phyloP scores from a whole-genome alignment of 2,113 vertebrate genomes.

The Percina caprodes region DNA sequence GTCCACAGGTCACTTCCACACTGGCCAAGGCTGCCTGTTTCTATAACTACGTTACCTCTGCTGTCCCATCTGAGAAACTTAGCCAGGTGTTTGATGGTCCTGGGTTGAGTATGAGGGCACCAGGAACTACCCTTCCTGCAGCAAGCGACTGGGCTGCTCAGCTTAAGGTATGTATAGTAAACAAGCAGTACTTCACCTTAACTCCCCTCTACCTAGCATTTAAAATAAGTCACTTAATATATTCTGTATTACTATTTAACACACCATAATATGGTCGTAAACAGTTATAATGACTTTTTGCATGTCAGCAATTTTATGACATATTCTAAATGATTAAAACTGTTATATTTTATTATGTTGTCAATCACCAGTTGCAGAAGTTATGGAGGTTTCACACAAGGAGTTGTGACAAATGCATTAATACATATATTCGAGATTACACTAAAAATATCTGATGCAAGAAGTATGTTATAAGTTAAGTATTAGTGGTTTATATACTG shows the following conservation, averaged over 20 bases:
- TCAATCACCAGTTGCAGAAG: not conserved
- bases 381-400: not conserved
- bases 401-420: not conserved
- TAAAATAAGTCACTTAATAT: not conserved
- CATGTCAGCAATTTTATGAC: not conserved
- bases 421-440: not conserved
- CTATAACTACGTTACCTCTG: slow-evolving; percentile 84
- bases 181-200: not conserved
- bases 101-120: slow-evolving; percentile 46
- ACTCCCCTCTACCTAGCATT: not conserved
- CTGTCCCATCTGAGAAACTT: slow-evolving; percentile 84
- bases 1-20: slow-evolving; percentile 76
- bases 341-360: not conserved
- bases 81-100: slow-evolving; percentile 79
- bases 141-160: slow-evolving; percentile 81
- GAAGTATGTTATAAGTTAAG: not conserved
- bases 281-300: not conserved
- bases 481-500: not conserved
- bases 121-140: slow-evolving; percentile 29
- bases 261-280: not conserved
- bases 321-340: not conserved
- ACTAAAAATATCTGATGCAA: not conserved
- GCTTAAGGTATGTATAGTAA: slow-evolving; percentile 73
- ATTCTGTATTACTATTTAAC: not conserved
- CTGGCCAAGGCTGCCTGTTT: slow-evolving; percentile 83